A percentile compares a stretch with the other conserved stretches of the same genome.
These are phyloP conservation scores for Cremastobaeus sp. DNA, from an alignment of 2,888 invertebrate species.

Conservation along the genomic window DNA sequence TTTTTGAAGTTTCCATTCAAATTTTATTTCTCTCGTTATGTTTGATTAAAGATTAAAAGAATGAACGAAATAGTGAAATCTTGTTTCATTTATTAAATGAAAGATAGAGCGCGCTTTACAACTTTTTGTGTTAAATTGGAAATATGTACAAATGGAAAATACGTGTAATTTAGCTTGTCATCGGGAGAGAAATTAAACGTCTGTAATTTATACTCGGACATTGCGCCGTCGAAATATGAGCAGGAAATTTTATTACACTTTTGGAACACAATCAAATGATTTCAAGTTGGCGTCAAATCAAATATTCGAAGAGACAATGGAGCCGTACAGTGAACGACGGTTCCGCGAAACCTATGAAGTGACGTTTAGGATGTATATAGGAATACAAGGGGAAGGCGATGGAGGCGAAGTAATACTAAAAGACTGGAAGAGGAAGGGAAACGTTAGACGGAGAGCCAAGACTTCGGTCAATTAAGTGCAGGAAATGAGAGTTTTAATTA, in stretches of 20 bases:
- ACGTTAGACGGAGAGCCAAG: slow-evolving; percentile 68
- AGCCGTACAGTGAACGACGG: slow-evolving; percentile 49
- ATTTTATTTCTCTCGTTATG: no score
- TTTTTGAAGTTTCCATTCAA: no score
- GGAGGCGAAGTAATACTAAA: slow-evolving; percentile 39
- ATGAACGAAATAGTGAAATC: no score
- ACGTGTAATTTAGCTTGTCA: no score
- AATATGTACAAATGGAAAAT: no score
- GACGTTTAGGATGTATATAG: slow-evolving; percentile 27
- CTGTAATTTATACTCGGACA: no score
- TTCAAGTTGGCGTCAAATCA: slow-evolving; percentile 16
- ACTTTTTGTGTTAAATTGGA: no score
- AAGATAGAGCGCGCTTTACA: no score
- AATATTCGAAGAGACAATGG: slow-evolving; percentile 37
- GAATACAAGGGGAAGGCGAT: slow-evolving; percentile 5
- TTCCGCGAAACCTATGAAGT: slow-evolving; percentile 49
- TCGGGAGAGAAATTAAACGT: no score
- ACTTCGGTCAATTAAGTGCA: slow-evolving; percentile 79
- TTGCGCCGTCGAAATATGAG: background rate
- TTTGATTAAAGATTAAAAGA: no score
- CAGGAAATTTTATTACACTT: background rate
- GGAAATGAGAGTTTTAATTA: slow-evolving; percentile 79
- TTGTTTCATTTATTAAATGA: no score
- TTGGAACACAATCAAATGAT: slow-evolving; percentile 2
- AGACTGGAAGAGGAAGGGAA: slow-evolving; percentile 39